Evolutionary conservation across 2,888 invertebrate genomes (phyloP).

Genomic region (Macaria liturata): DNA sequence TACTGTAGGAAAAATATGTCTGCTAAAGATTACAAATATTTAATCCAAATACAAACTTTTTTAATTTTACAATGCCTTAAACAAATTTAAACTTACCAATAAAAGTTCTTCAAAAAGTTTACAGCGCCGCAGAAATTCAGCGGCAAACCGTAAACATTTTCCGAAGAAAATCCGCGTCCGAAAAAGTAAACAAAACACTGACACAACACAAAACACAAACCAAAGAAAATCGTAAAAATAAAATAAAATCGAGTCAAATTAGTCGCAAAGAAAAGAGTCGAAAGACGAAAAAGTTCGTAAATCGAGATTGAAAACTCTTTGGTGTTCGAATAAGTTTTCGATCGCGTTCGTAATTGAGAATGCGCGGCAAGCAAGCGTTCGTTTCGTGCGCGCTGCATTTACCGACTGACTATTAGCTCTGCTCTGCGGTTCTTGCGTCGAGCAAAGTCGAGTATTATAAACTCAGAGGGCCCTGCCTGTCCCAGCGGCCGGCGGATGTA

Average conservation of each 20-base stretch:
- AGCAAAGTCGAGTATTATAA: constrained; percentile 30
- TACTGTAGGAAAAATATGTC: no score
- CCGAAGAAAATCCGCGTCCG: constrained; percentile 21
- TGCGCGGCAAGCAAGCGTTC: constrained; percentile 52
- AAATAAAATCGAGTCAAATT: constrained; percentile 6
- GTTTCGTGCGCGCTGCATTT: constrained; percentile 48
- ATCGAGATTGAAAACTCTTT: constrained; percentile 14
- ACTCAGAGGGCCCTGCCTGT: constrained; percentile 45
- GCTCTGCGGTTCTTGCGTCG: neutral
- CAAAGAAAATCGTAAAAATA: constrained; percentile 10
- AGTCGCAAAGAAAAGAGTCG: constrained; percentile 9
- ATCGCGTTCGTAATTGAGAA: constrained; percentile 47
- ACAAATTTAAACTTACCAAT: constrained; percentile 20
- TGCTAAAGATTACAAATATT: no score
- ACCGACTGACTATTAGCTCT: constrained; percentile 49
- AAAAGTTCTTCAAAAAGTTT: constrained; percentile 24
- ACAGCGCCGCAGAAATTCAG: constrained; percentile 18
- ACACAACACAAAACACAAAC: constrained; percentile 29
- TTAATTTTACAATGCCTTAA: no score
- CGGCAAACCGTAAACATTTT: constrained; percentile 30
- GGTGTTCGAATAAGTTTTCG: constrained; percentile 38
- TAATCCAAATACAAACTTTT: no score
- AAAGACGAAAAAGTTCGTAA: constrained; percentile 11
- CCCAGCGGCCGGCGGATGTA: constrained; percentile 46
- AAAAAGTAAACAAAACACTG: constrained; percentile 30